phyloP scores from a whole-genome alignment of 23 tunicate genomes.

The Trididemnum clinides region DNA sequence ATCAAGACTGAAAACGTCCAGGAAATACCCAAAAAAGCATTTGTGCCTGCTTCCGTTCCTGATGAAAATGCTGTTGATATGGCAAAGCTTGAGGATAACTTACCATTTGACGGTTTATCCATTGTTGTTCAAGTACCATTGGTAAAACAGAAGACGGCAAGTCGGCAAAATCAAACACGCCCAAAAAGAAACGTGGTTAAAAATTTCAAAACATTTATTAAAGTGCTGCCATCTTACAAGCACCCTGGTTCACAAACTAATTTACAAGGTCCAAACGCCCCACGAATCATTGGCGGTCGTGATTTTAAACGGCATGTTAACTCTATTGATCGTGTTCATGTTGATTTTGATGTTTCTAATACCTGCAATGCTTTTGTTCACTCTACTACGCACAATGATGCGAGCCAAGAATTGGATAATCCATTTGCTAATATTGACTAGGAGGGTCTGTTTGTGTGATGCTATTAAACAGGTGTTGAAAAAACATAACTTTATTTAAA shows the following conservation, averaged over 20 bases:
- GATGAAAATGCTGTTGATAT: neutral
- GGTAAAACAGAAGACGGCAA: neutral
- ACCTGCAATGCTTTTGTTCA: too few relatives aligned
- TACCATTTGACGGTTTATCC: neutral
- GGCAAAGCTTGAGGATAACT: conserved; percentile 1
- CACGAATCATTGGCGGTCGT: conserved; percentile 62
- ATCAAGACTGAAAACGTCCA: neutral
- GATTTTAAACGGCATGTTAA: conserved; percentile 44
- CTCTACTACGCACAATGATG: too few relatives aligned
- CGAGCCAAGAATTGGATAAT: too few relatives aligned
- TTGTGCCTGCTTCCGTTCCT: conserved; percentile 9
- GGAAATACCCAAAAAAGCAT: neutral
- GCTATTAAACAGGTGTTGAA: too few relatives aligned
- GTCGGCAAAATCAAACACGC: neutral
- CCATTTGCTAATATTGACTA: too few relatives aligned
- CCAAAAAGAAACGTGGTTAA: neutral
- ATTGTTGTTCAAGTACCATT: conserved; percentile 2
- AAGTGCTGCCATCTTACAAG: conserved; percentile 59
- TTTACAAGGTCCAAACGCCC: conserved; percentile 3
- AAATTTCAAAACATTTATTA: conserved; percentile 56
- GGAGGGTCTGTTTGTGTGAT: too few relatives aligned
- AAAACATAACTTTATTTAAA: too few relatives aligned
- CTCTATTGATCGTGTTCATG: conserved; percentile 6
- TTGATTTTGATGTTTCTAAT: too few relatives aligned
- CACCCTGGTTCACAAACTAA: conserved; percentile 41